Evolutionary conservation across 2,888 invertebrate species (phyloP).

Genomic region (Erebia ligea): DNA sequence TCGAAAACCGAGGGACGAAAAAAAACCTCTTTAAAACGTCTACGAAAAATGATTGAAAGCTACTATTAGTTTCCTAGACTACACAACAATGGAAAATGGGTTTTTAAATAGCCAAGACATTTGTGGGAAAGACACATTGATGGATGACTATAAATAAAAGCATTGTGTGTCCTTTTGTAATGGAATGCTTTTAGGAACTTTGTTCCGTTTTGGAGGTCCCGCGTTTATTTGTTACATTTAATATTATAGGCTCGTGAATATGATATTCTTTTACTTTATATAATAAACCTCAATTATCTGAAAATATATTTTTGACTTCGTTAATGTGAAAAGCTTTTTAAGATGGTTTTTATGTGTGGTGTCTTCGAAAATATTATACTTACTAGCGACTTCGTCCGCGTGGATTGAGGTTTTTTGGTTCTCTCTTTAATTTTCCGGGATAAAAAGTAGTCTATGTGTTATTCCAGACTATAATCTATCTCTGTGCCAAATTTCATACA

Average conservation of each 20-base stretch:
- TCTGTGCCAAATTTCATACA: no score
- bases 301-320: no score
- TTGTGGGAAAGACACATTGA: slow-evolving; percentile 18
- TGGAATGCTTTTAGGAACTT: slow-evolving; percentile 20
- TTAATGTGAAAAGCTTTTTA: no score
- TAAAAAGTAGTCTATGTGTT: no score
- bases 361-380: no score
- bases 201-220: background rate
- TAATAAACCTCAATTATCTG: background rate
- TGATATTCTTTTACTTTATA: background rate
- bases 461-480: no score
- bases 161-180: slow-evolving; percentile 13
- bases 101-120: slow-evolving; percentile 24
- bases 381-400: no score
- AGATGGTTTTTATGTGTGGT: no score
- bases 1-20: background rate
- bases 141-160: slow-evolving; percentile 16
- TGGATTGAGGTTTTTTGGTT: no score
- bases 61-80: slow-evolving; percentile 14
- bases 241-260: background rate
- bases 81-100: slow-evolving; percentile 19
- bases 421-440: no score
- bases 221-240: background rate
- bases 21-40: slow-evolving; percentile 2
- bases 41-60: slow-evolving; percentile 12